phyloP scores from a whole-genome alignment of 2,888 invertebrate genomes.

The Drosophila demipolita region DNA sequence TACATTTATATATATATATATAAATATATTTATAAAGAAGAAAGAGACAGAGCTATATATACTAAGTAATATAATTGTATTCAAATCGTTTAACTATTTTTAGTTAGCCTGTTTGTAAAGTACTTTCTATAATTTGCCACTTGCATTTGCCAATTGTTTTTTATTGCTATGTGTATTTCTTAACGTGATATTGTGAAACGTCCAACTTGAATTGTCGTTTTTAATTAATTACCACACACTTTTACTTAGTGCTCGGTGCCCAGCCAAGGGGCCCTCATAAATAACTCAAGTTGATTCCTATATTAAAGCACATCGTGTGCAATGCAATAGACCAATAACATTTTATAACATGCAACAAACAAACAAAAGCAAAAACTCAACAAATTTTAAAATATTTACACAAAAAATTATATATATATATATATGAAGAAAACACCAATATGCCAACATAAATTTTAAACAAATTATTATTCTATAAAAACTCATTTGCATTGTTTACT shows the following conservation, averaged over 20 bases:
- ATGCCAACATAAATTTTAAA: conserved; percentile 54
- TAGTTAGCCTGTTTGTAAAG: conserved; percentile 62
- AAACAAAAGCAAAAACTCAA: conserved; percentile 4
- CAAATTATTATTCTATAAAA: conserved; percentile 35
- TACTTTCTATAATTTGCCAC: conserved; percentile 51
- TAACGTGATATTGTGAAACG: conserved; percentile 79
- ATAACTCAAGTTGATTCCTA: conserved; percentile 72
- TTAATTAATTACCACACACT: conserved; percentile 31
- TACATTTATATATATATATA: conserved; percentile 37
- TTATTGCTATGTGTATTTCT: conserved; percentile 59
- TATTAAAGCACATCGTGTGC: conserved; percentile 61
- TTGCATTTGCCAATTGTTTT: conserved; percentile 69
- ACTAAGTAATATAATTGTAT: conserved; percentile 50
- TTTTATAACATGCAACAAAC: conserved; percentile 29
- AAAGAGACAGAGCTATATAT: conserved; percentile 50
- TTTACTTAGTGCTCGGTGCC: conserved; percentile 30
- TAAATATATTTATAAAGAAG: conserved; percentile 26
- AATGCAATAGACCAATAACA: conserved; percentile 74
- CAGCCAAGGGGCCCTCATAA: conserved; percentile 1
- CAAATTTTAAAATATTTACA: conserved; percentile 50
- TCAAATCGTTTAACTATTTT: conserved; percentile 69
- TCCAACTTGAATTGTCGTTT: conserved; percentile 77
- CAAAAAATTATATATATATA: conserved; percentile 5
- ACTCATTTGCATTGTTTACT: conserved; percentile 56
- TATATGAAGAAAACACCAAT: conserved; percentile 30